phyloP scores from a whole-genome alignment of 1,140 invertebrate genomes.

The Zophobas morio region DNA sequence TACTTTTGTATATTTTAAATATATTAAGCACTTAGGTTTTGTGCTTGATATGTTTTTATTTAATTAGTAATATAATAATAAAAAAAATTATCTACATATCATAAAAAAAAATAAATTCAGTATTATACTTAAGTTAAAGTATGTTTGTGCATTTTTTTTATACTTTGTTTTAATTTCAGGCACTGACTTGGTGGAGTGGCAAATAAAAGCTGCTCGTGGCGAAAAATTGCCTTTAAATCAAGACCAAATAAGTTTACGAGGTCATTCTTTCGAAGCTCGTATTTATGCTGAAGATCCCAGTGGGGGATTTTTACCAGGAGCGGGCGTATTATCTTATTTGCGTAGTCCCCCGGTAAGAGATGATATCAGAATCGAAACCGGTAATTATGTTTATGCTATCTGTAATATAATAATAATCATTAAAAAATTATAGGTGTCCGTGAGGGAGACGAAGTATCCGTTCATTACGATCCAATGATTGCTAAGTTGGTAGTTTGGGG shows the following conservation, averaged over 20 bases:
- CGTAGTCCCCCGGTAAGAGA: conserved; percentile 73
- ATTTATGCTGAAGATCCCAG: conserved; percentile 94
- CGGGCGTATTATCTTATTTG: conserved; percentile 83
- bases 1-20: too few relatives aligned
- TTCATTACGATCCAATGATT: conserved; percentile 99
- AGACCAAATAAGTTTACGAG: conserved; percentile 82
- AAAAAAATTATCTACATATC: too few relatives aligned
- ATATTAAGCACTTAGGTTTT: too few relatives aligned
- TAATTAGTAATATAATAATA: too few relatives aligned
- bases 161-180: conserved; percentile 64
- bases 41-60: too few relatives aligned
- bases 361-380: conserved; percentile 84
- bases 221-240: conserved; percentile 87
- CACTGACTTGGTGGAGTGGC: conserved; percentile 97
- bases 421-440: conserved; percentile 70
- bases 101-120: too few relatives aligned
- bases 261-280: conserved; percentile 93
- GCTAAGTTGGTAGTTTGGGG: conserved; percentile 98
- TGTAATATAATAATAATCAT: conserved; percentile 12
- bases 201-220: conserved; percentile 89
- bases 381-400: conserved; percentile 63
- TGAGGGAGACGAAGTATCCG: conserved; percentile 90
- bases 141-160: not conserved
- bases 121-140: not conserved
- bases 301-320: conserved; percentile 91